Evolutionary conservation across 1,140 invertebrate genomes (phyloP).

Genomic region (Zaprionus africanus): DNA sequence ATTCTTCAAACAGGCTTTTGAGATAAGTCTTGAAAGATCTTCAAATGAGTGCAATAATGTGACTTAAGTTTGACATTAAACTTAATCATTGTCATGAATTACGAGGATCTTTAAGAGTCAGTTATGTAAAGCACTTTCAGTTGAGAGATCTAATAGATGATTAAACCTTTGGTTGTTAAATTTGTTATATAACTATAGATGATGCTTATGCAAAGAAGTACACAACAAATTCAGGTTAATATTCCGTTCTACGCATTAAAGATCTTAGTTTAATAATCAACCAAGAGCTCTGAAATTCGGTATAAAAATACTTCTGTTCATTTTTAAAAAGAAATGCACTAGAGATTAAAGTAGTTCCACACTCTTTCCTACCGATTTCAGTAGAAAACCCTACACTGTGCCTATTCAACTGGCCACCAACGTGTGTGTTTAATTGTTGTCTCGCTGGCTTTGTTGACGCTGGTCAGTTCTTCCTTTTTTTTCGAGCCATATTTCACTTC

Average conservation of each 20-base stretch:
- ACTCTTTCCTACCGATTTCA: neutral
- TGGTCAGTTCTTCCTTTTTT: constrained; percentile 29
- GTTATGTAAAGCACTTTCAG: neutral
- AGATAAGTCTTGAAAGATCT: constrained; percentile 9
- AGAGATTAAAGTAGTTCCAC: too few species aligned
- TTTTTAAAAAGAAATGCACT: too few species aligned
- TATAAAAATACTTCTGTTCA: too few species aligned
- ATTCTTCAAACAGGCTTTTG: neutral
- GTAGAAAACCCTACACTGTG: neutral
- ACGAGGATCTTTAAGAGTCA: neutral
- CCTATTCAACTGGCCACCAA: constrained; percentile 17
- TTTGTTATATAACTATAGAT: neutral
- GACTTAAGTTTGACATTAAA: constrained; percentile 1
- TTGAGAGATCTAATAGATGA: neutral
- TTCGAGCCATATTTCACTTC: constrained; percentile 34
- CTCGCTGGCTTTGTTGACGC: neutral
- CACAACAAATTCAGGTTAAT: too few species aligned
- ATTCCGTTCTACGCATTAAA: too few species aligned
- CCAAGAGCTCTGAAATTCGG: too few species aligned
- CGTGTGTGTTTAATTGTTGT: constrained; percentile 12
- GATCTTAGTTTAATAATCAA: too few species aligned
- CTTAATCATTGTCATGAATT: neutral
- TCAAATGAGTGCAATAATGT: constrained; percentile 4
- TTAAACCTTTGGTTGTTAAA: neutral
- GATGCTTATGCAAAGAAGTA: too few species aligned